Percentiles rank a stretch among this genome's conserved stretches.
Conservation (phyloP, 1,140 invertebrate genomes). For the Bombus impatiens region DNA sequence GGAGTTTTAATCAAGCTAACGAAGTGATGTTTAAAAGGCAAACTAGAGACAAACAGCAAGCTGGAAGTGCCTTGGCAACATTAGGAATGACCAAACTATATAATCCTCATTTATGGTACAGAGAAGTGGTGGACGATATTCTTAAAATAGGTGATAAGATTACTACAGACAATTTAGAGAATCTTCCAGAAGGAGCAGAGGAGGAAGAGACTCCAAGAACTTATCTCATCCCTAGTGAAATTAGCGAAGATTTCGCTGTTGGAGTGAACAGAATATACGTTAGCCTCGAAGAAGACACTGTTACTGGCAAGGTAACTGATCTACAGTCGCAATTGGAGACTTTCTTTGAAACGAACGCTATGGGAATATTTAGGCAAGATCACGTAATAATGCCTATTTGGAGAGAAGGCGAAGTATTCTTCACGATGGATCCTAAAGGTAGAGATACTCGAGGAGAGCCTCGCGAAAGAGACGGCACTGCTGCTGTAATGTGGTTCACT, state of each 20-base stretch:
- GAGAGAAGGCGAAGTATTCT: slow-evolving; percentile 71
- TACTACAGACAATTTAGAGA: slow-evolving; percentile 74
- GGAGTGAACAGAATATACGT: slow-evolving; percentile 73
- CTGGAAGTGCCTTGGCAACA: slow-evolving; percentile 70
- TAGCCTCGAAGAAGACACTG: slow-evolving; percentile 66
- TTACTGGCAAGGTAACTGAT: slow-evolving; percentile 57
- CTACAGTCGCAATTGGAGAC: slow-evolving; percentile 57
- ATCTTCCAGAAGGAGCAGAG: slow-evolving; percentile 71
- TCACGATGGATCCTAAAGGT: slow-evolving; percentile 75
- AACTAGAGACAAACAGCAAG: slow-evolving; percentile 76
- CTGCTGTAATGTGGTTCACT: slow-evolving; percentile 74
- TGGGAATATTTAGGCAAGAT: slow-evolving; percentile 73
- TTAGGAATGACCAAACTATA: slow-evolving; percentile 76
- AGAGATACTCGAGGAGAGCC: slow-evolving; percentile 64
- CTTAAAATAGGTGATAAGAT: slow-evolving; percentile 75
- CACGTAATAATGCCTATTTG: slow-evolving; percentile 74
- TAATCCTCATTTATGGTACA: slow-evolving; percentile 74
- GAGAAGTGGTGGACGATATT: slow-evolving; percentile 76
- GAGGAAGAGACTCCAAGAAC: slow-evolving; percentile 70
- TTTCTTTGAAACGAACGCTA: slow-evolving; percentile 69
- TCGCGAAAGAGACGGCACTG: slow-evolving; percentile 60
- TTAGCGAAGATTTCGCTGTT: slow-evolving; percentile 75
- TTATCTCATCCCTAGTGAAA: slow-evolving; percentile 80
- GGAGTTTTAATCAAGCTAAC: slow-evolving; percentile 72
- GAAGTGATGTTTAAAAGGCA: slow-evolving; percentile 67